These are phyloP conservation scores for Hyla sarda DNA, from an alignment of 2,113 vertebrate genomes.

Conservation along the genomic window DNA sequence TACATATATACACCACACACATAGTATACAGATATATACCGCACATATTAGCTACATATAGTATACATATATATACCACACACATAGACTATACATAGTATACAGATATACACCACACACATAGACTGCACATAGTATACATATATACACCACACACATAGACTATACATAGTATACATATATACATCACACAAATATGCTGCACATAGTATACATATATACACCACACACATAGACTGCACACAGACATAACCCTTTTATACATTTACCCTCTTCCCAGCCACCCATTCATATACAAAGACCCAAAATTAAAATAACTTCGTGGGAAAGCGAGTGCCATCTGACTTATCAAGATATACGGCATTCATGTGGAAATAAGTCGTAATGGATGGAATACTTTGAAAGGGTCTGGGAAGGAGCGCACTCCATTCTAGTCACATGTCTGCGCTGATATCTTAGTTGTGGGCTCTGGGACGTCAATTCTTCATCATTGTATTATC, in stretches of 20 bases:
- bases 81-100: background rate
- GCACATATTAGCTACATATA: too few relatives aligned
- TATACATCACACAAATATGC: background rate
- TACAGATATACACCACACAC: background rate
- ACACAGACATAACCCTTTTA: background rate
- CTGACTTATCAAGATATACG: constrained; percentile 5
- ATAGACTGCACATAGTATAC: too few relatives aligned
- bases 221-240: background rate
- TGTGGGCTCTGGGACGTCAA: constrained; percentile 14
- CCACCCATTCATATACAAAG: background rate
- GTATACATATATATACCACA: too few relatives aligned
- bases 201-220: background rate
- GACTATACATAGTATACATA: background rate
- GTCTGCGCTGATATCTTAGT: constrained; percentile 25
- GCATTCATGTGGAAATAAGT: constrained; percentile 36
- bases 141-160: background rate
- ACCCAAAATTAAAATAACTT: background rate
- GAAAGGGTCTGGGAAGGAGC: constrained; percentile 24
- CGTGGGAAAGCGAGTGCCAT: background rate
- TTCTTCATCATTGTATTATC: background rate
- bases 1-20: too few relatives aligned
- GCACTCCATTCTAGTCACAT: constrained; percentile 55
- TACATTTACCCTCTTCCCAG: background rate
- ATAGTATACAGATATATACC: too few relatives aligned
- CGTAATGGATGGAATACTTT: background rate